These are phyloP conservation scores for Tetramorium bicarinatum DNA, from an alignment of 2,888 invertebrate species.

Conservation along the genomic window DNA sequence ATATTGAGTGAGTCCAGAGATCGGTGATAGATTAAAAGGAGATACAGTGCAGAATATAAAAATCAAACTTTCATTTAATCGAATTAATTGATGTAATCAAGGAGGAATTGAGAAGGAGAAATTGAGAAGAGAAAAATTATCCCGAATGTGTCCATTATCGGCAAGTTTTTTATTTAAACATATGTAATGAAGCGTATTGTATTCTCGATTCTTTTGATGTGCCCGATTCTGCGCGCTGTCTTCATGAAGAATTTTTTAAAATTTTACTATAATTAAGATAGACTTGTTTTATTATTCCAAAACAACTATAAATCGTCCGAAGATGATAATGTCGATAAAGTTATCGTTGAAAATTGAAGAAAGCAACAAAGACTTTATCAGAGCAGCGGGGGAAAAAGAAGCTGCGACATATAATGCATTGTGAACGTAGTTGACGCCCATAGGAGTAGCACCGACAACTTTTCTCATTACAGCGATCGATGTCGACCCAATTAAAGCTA, in stretches of 20 bases:
- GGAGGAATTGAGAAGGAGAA: too few relatives aligned
- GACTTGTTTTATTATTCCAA: neutral
- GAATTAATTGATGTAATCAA: neutral
- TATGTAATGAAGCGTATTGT: neutral
- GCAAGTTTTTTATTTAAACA: neutral
- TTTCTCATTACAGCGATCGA: slow-evolving; percentile 84
- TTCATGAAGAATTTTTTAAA: neutral
- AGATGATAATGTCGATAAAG: slow-evolving; percentile 10
- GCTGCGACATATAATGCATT: slow-evolving; percentile 58
- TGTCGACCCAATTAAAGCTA: slow-evolving; percentile 83
- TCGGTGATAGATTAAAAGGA: neutral
- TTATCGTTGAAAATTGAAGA: slow-evolving; percentile 2
- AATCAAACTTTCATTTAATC: neutral
- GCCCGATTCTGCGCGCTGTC: neutral
- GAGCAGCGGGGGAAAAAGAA: slow-evolving; percentile 48
- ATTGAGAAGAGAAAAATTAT: slow-evolving; percentile 7
- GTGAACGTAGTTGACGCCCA: slow-evolving; percentile 55
- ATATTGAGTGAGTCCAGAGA: neutral
- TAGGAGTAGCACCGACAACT: slow-evolving; percentile 77
- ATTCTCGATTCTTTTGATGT: neutral
- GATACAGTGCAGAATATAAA: neutral
- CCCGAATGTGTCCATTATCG: neutral
- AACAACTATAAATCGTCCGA: neutral
- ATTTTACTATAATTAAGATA: slow-evolving; percentile 4
- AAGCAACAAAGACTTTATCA: slow-evolving; percentile 36